Percentiles rank a stretch among this genome's conserved stretches.
These are phyloP conservation scores for Paramisgurnus dabryanus DNA, from an alignment of 2,113 vertebrate species.

Conservation along the genomic window DNA sequence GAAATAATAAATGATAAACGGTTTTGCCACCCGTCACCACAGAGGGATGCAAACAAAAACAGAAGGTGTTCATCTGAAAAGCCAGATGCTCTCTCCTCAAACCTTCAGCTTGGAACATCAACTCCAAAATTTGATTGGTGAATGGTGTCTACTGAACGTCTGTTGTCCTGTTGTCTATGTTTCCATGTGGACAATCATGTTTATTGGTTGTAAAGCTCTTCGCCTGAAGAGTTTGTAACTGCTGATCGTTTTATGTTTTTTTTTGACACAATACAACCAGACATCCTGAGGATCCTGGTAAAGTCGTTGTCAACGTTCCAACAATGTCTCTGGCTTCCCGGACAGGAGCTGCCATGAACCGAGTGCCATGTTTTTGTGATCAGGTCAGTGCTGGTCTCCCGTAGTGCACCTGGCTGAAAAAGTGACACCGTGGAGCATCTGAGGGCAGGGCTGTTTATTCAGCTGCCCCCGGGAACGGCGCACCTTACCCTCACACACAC, in stretches of 20 bases:
- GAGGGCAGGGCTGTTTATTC: constrained; percentile 68
- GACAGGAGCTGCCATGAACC: not conserved
- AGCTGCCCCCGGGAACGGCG: constrained; percentile 70
- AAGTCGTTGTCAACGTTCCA: not conserved
- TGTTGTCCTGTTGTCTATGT: not conserved
- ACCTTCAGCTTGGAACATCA: constrained; percentile 16
- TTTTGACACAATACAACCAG: not conserved
- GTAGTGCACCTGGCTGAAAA: constrained; percentile 48
- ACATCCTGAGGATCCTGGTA: not conserved
- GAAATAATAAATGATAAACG: constrained; percentile 57
- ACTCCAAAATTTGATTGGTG: not conserved
- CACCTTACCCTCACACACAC: constrained; percentile 61
- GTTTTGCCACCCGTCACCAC: constrained; percentile 41
- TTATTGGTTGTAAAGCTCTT: not conserved
- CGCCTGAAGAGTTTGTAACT: not conserved
- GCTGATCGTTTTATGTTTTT: not conserved
- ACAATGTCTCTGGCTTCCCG: not conserved
- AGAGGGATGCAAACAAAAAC: constrained; percentile 17
- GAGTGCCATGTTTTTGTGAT: constrained; percentile 10
- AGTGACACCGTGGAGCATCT: constrained; percentile 36
- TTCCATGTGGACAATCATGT: not conserved
- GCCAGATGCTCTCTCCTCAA: constrained; percentile 25
- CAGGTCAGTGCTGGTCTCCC: constrained; percentile 22
- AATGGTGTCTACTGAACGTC: not conserved
- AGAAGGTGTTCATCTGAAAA: not conserved